Evolutionary conservation across 2,797 vertebrate genomes (phyloP), one percentile per base, ranked within the genome.

Genomic region (Pipistrellus kuhlii): DNA sequence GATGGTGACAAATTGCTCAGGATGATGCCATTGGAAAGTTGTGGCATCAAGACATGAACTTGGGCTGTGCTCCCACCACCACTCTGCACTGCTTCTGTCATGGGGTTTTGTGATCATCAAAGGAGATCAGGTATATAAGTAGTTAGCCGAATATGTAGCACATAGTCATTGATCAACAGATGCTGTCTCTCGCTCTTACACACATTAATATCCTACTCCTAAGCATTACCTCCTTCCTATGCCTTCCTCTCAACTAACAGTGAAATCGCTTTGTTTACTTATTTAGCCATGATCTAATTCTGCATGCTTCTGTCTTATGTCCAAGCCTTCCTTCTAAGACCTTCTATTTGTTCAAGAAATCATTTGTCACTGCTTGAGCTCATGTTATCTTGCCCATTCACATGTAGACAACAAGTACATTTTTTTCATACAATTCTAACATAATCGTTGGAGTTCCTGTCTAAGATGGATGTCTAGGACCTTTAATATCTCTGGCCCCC

Each of bases 301-400:
- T 83, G 32, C 25, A 46, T 4, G 10, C 35, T 91, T 91, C 44
- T 80, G 44, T 62, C 44, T 32, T 57, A 82, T 62, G 62, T 72
- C 85, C 48, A 84, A 91, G 25, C 18, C 21, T 83, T 81, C 32
- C 69, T 90, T 57, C 88, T 46, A 38, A 85, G 71, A 77, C 76
- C 27, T 51, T 73, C 38, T 66, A 41, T 92, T 76, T 84, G 8
- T 78, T 80, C 76, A 35, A 90, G 15, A 72, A 83, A 55, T 20
- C 2, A 0, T 69, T 59, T 35, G 30, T 20, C 23, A 12, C 18
- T 38, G 10, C 27, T 27, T 8, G 27, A 69, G 25, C 3, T 27
- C 62, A 62, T n/a, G 25, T 23, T 83, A 69, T 73, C 66, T 55
- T 32, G 17, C 8, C 71, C 30, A 51, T 25, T 81, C 38, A 13